Evolutionary conservation across 1,140 invertebrate species (phyloP).

Genomic region (Carposina sasakii): DNA sequence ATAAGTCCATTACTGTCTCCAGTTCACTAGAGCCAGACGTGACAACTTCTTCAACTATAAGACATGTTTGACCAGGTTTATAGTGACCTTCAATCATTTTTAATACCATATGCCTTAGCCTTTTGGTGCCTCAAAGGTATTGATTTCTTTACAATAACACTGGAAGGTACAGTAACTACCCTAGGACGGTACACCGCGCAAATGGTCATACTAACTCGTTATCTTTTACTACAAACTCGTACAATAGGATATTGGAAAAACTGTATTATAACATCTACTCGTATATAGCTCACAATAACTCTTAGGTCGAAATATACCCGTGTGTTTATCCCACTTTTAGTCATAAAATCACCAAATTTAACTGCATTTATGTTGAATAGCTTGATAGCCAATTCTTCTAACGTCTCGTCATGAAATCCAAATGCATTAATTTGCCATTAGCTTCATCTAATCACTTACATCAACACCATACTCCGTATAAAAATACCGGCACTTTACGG

Average conservation of each 20-base stretch:
- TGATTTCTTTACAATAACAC: constrained; percentile 80
- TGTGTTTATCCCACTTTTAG: constrained; percentile 93
- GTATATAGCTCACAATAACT: constrained; percentile 91
- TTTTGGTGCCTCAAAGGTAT: constrained; percentile 94
- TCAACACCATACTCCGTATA: constrained; percentile 94
- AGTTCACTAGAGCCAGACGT: constrained; percentile 95
- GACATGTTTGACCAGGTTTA: constrained; percentile 82
- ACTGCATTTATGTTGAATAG: constrained; percentile 77
- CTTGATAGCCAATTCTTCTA: constrained; percentile 52
- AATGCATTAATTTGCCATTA: constrained; percentile 85
- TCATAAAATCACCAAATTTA: constrained; percentile 95
- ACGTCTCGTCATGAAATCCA: constrained; percentile 94
- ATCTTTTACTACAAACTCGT: constrained; percentile 70
- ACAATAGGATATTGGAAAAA: constrained; percentile 16
- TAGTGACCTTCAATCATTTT: constrained; percentile 95
- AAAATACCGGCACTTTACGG: constrained; percentile 98
- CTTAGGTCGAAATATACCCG: constrained; percentile 97
- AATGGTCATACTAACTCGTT: constrained; percentile 76
- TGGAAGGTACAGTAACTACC: constrained; percentile 94
- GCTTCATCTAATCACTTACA: constrained; percentile 82
- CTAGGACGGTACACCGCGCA: constrained; percentile 98
- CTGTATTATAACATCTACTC: constrained; percentile 91
- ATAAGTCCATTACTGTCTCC: constrained; percentile 88
- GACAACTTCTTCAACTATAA: constrained; percentile 98
- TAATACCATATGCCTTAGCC: constrained; percentile 95